Evolutionary conservation across 64 coral and sea anemone genomes (phyloP).

Genomic region (Stylophora pistillata): DNA sequence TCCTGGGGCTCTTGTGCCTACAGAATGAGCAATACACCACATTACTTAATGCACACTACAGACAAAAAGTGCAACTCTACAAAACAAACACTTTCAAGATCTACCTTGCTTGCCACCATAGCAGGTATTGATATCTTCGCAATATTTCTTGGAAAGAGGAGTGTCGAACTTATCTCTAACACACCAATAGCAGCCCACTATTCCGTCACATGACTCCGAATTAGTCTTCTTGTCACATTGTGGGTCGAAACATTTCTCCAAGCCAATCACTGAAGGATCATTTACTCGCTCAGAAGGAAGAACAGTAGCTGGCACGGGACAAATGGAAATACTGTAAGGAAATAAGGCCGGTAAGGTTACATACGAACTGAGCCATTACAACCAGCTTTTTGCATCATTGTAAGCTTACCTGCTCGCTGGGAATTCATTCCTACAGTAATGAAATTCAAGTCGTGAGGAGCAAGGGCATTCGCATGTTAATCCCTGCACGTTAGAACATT

Average conservation of each 20-base stretch:
- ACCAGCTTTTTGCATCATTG: too few relatives aligned
- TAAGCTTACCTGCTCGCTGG: background rate
- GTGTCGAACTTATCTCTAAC: background rate
- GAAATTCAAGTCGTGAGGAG: background rate
- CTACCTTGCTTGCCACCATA: background rate
- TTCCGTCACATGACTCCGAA: conserved; percentile 15
- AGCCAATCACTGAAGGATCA: background rate
- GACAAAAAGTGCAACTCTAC: background rate
- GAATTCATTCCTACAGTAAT: conserved; percentile 1
- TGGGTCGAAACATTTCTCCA: conserved; percentile 16
- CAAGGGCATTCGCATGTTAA: background rate
- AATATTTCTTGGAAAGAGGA: conserved; percentile 5
- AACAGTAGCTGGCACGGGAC: background rate
- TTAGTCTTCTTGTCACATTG: background rate
- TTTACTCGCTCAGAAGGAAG: background rate
- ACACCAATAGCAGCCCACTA: conserved; percentile 27
- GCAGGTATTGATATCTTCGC: background rate
- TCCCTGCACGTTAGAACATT: too few relatives aligned
- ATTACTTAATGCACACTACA: too few relatives aligned
- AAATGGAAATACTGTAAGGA: too few relatives aligned
- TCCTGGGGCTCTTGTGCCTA: conserved; percentile 8
- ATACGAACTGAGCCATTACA: too few relatives aligned
- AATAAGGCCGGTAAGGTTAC: too few relatives aligned
- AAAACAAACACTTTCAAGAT: background rate
- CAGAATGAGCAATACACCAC: background rate